Conservation (phyloP, 2,888 invertebrate species). For the Drosophila infuscata region DNA sequence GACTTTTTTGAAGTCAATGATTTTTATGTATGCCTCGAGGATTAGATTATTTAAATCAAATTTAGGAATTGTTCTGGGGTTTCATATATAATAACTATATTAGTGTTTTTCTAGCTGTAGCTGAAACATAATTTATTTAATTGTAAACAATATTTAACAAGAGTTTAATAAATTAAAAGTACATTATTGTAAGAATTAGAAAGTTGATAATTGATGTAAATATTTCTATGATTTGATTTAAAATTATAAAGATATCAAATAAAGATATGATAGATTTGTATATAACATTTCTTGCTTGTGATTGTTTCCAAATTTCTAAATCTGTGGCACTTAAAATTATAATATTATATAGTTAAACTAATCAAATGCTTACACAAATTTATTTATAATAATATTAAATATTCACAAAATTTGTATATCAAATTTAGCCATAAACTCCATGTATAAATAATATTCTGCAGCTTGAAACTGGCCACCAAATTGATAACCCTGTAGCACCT, state of each 20-base stretch:
- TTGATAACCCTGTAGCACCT: conserved; percentile 33
- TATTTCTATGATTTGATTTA: no score
- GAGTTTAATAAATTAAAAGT: fast-evolving
- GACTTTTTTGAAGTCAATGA: background rate
- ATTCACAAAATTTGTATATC: background rate
- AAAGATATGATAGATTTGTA: no score
- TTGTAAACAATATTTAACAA: background rate
- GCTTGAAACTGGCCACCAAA: background rate
- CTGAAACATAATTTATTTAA: background rate
- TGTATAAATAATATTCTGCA: background rate
- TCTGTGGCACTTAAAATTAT: no score
- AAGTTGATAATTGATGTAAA: background rate
- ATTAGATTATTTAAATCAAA: background rate
- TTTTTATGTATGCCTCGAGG: background rate
- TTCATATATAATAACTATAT: background rate
- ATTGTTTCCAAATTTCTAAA: no score
- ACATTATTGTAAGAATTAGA: background rate
- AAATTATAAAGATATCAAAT: no score
- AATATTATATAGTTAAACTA: no score
- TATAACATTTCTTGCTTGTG: no score
- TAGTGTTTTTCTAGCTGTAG: background rate
- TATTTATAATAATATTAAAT: background rate
- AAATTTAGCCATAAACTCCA: background rate
- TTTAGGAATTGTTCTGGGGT: background rate
- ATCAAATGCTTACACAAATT: no score